A percentile compares a stretch with the other conserved stretches of the same genome.
These are phyloP conservation scores for Ictalurus punctatus DNA, from an alignment of 2,113 vertebrate genomes.

Conservation along the genomic window DNA sequence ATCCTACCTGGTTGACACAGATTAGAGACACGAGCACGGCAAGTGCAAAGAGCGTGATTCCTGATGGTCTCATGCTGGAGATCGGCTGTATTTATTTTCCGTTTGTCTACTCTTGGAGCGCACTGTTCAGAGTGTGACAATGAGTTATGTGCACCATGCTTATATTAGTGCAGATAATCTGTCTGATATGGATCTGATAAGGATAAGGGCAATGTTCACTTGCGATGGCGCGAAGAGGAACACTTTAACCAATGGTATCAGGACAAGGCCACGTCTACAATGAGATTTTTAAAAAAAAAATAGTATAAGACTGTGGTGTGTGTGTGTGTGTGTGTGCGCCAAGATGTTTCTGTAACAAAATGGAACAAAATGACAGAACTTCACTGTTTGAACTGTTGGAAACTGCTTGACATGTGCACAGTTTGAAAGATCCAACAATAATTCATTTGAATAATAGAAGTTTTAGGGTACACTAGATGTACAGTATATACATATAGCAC, in stretches of 20 bases:
- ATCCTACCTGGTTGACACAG: constrained; percentile 63
- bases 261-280: constrained; percentile 64
- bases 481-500: background rate
- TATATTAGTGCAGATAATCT: constrained; percentile 63
- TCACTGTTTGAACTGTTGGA: background rate
- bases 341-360: background rate
- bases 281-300: too few species aligned
- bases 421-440: background rate
- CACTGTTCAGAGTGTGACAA: constrained; percentile 1
- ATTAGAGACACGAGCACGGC: constrained; percentile 60
- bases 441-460: background rate
- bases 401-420: background rate
- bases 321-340: too few species aligned
- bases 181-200: constrained; percentile 54
- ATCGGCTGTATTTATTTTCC: background rate
- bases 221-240: constrained; percentile 55
- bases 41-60: constrained; percentile 56
- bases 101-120: background rate
- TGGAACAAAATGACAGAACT: background rate
- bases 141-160: background rate
- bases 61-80: constrained; percentile 61
- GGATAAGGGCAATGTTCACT: constrained; percentile 57
- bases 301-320: too few species aligned
- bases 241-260: constrained; percentile 61
- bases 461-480: background rate